Base-by-base conservation (phyloP, 1,140 invertebrate species). In the Hermatobates lingyangjiaoensis region DNA sequence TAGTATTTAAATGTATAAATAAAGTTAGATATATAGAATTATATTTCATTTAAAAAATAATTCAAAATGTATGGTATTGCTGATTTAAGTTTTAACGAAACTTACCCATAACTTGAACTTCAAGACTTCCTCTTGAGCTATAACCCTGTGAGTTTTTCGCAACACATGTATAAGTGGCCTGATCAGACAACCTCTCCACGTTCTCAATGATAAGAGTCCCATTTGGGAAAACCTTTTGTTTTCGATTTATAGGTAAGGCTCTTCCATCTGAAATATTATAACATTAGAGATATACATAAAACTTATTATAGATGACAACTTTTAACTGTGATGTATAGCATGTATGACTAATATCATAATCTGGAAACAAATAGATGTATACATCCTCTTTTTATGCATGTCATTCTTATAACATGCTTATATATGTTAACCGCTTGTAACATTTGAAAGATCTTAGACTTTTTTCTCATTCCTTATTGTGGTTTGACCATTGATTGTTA, bases 81-180 rank as follows among this genome's bases (percentile, higher is more conserved):
- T 44, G 7, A 7, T 44, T 14, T 10, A 44, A 10, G 21, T 7
- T 7, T 15, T 52, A 59, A 28, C 56, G n/a, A 27, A 59, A 80
- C 80, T 84, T 76, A 96, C 92, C 90, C 82, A 95, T 89, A 27
- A 96, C 88, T 80, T 87, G 84, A 45, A 97, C 82, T 75, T 90
- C 87, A 10, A 96, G 71, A 49, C 79, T 83, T 61, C 83, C 82
- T 57, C 83, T 73, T 26, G 86, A 87, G 54, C 79, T 86, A 68
- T 89, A 88, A 40, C 87, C 87, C 65, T 91, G 86, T 45, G 81
- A 75, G 66, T 90, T 93, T 60, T 82, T 81, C 7, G 89, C 92
- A 4, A 91, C 85, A 66, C 93, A 97, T 0, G 84, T 90, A 68
- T 96, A 96, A 1, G 81, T 84, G 1, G 92, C 92, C 64, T 93